Evolutionary conservation across 2,797 vertebrate genomes (phyloP), one percentile per base, ranked within the genome.

Genomic region (Catostomus latipinnis): DNA sequence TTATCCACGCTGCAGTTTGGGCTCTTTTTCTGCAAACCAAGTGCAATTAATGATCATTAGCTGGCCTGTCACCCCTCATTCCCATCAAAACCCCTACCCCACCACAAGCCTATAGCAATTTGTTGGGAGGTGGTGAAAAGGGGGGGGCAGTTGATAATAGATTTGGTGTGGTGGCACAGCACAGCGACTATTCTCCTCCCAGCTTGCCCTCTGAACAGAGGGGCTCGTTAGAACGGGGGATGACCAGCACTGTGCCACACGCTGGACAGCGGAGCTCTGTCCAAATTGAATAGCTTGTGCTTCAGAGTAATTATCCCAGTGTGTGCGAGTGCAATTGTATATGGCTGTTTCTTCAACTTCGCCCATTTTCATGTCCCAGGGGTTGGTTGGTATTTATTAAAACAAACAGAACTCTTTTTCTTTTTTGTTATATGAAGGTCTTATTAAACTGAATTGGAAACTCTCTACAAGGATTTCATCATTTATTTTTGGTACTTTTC

Each of bases 31-130:
- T 87, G 91, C 93, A 93, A 93, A 93, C 90, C 91, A 94, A 96
- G 94, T 94, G 93, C 95, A 96, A 97, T 98, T 96, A 98, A 96
- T 94, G 94, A 97, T 97, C 96, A 96, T 97, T 97, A 96, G 96
- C 96, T 95, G 94, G 87, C 92, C 94, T 96, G 98, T 97, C 97
- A 95, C 84, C 82, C 92, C 90, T 49, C 86, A 79, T 93, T 95
- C 95, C 93, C 95, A 85, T 96, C 95, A 97, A 95, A 94, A 91
- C 93, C 45, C 71, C 92, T 91, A 91, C 87, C 92, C 90, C 90
- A 90, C 92, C 89, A 81, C 87, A 72, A 82, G 75, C 61, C 71
- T 77, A 74, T 96, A 88, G 85, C 83, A 82, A 88, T 78, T 77
- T 34, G 65, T 1, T 87, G 76, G 86, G 86, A 91, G 92, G 84